Evolutionary conservation across 2,888 invertebrate species (phyloP).

Genomic region (Monoplex corrugatus): DNA sequence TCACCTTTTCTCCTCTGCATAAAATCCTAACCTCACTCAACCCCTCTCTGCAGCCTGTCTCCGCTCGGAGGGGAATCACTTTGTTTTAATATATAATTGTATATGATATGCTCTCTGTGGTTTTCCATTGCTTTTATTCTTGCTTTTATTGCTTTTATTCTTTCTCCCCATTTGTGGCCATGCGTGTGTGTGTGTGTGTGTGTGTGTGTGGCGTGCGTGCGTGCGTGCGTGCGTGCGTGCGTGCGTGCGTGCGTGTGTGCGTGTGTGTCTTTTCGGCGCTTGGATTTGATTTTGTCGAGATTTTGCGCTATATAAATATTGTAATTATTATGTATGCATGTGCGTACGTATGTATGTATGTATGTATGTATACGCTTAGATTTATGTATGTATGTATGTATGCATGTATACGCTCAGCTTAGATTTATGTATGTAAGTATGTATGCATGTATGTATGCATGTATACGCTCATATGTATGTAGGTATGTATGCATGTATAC

Average conservation of each 20-base stretch:
- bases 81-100: no score
- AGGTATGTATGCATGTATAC: not conserved
- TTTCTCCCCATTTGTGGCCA: no score
- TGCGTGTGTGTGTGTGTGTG: constrained; percentile 40
- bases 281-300: not conserved
- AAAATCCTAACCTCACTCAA: no score
- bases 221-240: not conserved
- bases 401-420: no score
- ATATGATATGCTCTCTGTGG: no score
- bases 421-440: constrained; percentile 9
- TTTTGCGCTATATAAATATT: no score
- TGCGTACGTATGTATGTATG: not conserved
- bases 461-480: not conserved
- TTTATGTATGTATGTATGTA: not conserved
- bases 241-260: not conserved
- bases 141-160: no score
- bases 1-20: no score
- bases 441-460: not conserved
- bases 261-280: not conserved
- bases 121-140: no score
- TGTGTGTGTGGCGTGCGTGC: constrained; percentile 36
- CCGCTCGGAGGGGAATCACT: no score
- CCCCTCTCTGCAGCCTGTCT: no score
- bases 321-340: not conserved
- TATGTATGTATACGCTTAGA: not conserved